phyloP scores from a whole-genome alignment of 2,888 invertebrate genomes.

The Pseudococcus viburni region DNA sequence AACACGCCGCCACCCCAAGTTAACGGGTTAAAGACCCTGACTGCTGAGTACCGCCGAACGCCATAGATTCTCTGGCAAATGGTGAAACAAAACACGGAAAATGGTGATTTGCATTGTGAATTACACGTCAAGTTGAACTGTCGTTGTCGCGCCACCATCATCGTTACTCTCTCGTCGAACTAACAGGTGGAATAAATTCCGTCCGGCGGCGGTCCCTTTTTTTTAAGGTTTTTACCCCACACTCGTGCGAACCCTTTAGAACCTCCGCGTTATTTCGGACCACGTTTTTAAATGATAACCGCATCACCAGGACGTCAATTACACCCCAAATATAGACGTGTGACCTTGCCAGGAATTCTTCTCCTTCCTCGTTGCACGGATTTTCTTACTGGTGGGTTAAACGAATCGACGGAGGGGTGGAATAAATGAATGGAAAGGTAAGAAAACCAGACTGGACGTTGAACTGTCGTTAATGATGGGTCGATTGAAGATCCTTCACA shows the following conservation, averaged over 20 bases:
- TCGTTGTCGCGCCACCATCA: neutral
- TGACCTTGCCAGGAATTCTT: constrained; percentile 27
- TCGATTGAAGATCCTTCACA: too few species aligned
- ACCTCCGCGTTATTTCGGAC: neutral
- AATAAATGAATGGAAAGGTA: neutral
- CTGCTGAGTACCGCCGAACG: constrained; percentile 2
- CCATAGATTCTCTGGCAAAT: constrained; percentile 3
- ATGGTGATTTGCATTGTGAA: constrained; percentile 66
- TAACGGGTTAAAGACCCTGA: constrained; percentile 66
- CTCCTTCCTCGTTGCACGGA: neutral
- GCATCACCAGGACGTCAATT: constrained; percentile 16
- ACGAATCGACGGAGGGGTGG: neutral
- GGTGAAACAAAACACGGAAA: constrained; percentile 63
- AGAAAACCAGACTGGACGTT: too few species aligned
- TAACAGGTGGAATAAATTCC: constrained; percentile 66
- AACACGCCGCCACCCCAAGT: constrained; percentile 60
- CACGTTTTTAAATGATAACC: constrained; percentile 29
- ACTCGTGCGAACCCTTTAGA: constrained; percentile 58
- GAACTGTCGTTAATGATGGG: too few species aligned
- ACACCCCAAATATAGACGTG: neutral
- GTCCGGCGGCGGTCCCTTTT: constrained; percentile 29
- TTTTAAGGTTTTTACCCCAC: constrained; percentile 18
- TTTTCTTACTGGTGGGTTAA: neutral
- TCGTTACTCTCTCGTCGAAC: neutral
- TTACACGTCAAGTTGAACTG: constrained; percentile 61